A percentile compares a stretch with the other conserved stretches of the same genome.
These are phyloP conservation scores for Myocastor coypus DNA, from an alignment of 2,113 vertebrate genomes.

Conservation along the genomic window DNA sequence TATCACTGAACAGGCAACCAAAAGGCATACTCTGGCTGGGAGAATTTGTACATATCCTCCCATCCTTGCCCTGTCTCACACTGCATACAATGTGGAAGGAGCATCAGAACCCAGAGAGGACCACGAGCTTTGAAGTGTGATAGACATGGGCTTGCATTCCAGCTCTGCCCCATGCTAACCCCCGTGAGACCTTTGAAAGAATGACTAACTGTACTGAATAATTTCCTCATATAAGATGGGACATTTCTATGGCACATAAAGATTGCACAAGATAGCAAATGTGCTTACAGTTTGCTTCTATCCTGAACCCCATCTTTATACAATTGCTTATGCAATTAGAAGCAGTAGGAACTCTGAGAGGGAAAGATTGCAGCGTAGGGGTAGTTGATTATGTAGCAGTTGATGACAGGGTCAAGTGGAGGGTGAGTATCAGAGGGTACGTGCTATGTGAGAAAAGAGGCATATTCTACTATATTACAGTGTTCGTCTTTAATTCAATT, in stretches of 20 bases:
- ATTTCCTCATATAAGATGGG: background rate
- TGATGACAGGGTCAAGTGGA: background rate
- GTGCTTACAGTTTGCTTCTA: background rate
- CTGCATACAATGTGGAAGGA: background rate
- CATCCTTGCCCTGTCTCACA: background rate
- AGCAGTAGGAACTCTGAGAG: background rate
- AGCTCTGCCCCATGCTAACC: background rate
- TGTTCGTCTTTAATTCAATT: background rate
- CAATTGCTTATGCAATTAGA: background rate
- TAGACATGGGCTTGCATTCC: background rate
- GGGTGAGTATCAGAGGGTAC: background rate
- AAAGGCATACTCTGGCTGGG: background rate
- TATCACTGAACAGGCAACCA: background rate
- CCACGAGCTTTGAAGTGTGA: background rate
- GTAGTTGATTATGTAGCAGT: fast-evolving
- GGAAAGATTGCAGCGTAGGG: background rate
- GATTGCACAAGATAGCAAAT: background rate
- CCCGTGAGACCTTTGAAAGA: no score
- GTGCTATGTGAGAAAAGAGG: background rate
- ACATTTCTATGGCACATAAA: background rate
- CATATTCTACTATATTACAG: background rate
- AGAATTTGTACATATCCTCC: background rate
- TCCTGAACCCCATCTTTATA: background rate
- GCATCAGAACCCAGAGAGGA: background rate
- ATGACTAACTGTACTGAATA: background rate